Evolutionary conservation across 2,888 invertebrate species (phyloP), one percentile per base, ranked within the genome.

Genomic region (Sinopyrophorus schimmeli): DNA sequence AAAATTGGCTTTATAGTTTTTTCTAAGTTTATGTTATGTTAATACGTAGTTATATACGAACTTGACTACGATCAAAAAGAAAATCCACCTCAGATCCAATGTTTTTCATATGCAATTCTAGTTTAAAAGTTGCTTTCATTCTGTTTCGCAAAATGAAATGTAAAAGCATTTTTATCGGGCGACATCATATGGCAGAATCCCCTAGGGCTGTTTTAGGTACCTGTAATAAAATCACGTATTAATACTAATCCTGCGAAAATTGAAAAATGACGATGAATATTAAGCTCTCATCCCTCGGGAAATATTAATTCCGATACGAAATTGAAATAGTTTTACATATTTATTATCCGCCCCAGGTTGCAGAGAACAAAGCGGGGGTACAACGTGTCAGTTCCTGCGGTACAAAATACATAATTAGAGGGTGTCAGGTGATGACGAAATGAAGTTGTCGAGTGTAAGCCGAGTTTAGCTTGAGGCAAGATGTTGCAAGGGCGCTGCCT

Each of bases 331-430:
- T 58, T 57, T 54, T 60, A 59, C 60, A 60, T 60, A 60, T 60
- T 60, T 60, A 60, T 60, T 55, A 48, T 42, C 28, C 16, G 17
- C 30, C 53, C 44, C 42, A 14, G 16, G 28, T 48, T 44, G 35
- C 26, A 17, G 32, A 35, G 47, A 53, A 48, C 44, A 53, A 53
- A 48, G 48, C 48, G 17, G 58, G 60, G 54, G 60, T 61, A 62
- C 62, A 63, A 60, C 60, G 61, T 63, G 63, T 65, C 62, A 60
- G 58, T 54, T 61, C 64, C 65, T 59, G 66, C 60, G 61, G 61
- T 63, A 64, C 65, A 65, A 70, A 70, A 70, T 68, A 66, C 68
- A 67, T 70, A 70, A 70, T 70, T 69, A 69, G 69, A 68, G 69
- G 66, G 69, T 70, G 70, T 70, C 70, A 69, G 70, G 70, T 69